phyloP scores from a whole-genome alignment of 2,888 invertebrate species.

The Zele albiditarsus region DNA sequence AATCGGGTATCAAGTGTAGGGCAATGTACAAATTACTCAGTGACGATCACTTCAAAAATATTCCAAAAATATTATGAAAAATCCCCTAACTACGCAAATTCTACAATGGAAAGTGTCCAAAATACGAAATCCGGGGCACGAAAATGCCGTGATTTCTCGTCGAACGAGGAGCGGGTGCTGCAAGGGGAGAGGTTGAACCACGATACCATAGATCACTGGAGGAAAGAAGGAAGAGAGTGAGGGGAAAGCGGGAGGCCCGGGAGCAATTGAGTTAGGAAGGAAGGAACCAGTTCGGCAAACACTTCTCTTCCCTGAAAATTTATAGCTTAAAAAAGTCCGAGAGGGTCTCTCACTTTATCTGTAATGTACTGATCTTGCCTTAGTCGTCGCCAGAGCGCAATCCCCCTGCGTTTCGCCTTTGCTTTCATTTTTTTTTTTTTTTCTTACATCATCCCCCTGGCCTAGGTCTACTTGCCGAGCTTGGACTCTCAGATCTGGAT shows the following conservation, averaged over 20 bases:
- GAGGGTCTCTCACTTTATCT: constrained; percentile 70
- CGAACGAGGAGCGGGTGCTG: constrained; percentile 27
- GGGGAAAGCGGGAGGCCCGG: constrained; percentile 41
- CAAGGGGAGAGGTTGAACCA: constrained; percentile 57
- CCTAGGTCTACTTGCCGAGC: constrained; percentile 15
- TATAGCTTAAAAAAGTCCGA: constrained; percentile 72
- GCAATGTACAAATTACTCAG: too few species aligned
- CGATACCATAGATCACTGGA: constrained; percentile 67
- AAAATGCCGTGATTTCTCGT: constrained; percentile 43
- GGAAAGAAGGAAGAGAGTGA: constrained; percentile 40
- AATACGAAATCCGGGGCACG: constrained; percentile 62
- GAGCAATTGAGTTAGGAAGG: constrained; percentile 73
- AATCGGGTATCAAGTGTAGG: too few species aligned
- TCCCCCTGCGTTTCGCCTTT: constrained; percentile 45
- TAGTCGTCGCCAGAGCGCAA: constrained; percentile 57
- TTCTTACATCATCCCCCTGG: constrained; percentile 16
- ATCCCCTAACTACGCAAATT: not conserved
- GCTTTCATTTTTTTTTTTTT: constrained; percentile 35
- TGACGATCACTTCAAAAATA: too few species aligned
- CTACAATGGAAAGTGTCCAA: constrained; percentile 43
- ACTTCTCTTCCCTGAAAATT: constrained; percentile 67
- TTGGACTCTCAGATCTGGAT: constrained; percentile 52
- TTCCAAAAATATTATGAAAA: constrained; percentile 4
- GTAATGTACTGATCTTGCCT: constrained; percentile 73
- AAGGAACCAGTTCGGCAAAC: constrained; percentile 73